These are phyloP conservation scores for Stenchaetothrips biformis DNA, from an alignment of 2,888 invertebrate species.

Conservation along the genomic window DNA sequence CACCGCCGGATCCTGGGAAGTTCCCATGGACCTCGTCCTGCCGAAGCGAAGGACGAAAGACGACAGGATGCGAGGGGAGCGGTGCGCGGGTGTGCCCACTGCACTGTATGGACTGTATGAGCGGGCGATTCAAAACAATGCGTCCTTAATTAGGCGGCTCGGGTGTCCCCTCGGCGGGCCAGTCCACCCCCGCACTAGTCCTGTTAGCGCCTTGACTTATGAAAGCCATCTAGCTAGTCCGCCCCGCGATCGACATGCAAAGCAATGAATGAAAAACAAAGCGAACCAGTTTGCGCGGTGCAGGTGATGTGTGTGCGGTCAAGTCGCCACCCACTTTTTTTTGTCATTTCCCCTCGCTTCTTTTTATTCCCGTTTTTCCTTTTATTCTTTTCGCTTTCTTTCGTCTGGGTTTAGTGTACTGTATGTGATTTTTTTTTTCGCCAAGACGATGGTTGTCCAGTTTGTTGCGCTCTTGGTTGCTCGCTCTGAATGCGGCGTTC, in stretches of 20 bases:
- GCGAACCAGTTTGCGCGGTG: background rate
- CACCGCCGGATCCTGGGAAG: conserved; percentile 29
- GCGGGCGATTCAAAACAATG: conserved; percentile 33
- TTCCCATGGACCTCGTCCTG: conserved; percentile 27
- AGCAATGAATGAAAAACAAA: too few relatives aligned
- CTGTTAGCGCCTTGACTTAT: background rate
- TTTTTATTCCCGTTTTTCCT: background rate
- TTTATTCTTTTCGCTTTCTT: background rate
- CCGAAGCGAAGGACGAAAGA: background rate
- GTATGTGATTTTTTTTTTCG: background rate
- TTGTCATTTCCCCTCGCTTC: background rate
- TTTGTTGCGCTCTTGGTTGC: background rate
- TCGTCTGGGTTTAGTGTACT: background rate
- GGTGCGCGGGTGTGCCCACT: background rate
- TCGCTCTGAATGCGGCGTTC: too few relatives aligned
- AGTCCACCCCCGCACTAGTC: conserved; percentile 29
- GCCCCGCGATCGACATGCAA: too few relatives aligned
- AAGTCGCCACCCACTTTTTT: too few relatives aligned
- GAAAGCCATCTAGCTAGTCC: background rate
- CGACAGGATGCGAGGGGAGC: background rate
- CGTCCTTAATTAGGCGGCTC: conserved; percentile 36
- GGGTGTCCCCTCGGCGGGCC: conserved; percentile 36
- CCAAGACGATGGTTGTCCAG: background rate
- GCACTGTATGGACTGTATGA: conserved; percentile 33
- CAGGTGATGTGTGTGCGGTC: background rate